Evolutionary conservation across 2,888 invertebrate genomes (phyloP), one percentile per base, ranked within the genome.

Genomic region (Hirtodrosophila cameraria): DNA sequence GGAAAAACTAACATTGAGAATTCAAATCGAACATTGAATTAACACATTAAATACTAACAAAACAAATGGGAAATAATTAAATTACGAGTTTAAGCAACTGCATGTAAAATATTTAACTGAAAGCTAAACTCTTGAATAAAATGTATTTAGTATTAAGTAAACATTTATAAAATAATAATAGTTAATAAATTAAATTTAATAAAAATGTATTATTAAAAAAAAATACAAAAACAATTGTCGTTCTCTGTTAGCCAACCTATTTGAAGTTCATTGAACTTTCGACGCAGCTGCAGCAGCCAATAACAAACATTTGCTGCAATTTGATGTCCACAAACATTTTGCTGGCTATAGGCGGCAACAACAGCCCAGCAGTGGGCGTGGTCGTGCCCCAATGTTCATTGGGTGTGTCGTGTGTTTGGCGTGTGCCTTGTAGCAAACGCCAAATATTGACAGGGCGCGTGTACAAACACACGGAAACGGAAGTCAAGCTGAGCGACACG

Each of bases 101-200:
- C 82, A 87, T 86, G 87, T 87, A 83, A 86, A 69, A 76, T 83
- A 87, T 72, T 87, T 86, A 83, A 77, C 63, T 63, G 58, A 55
- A 23, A 41, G 8, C n/a, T 12, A 28, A 48, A 59, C 61, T 68
- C 71, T 75, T 54, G 39, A 74, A 59, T 65, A 20, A 65, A 61
- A 54, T 64, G 63, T 71, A 81, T 67, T 65, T 75, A 74, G 67
- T 31, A 30, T n/a, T 78, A 73, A 82, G 75, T 45, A 60, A 69
- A 45, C 63, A 58, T 45, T 73, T 73, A 84, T 71, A 48, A 27
- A 74, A 63, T 61, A 58, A 63, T 52, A 13, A 48, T 86, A 86
- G 82, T 69, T 84, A 87, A 77, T 73, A 75, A 89, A 81, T 76
- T 74, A 68, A 87, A 88, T 77, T 79, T 81, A 84, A 89, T 84